These are phyloP conservation scores for Dinocampus coccinellae DNA, from an alignment of 2,888 invertebrate species.

Conservation along the genomic window DNA sequence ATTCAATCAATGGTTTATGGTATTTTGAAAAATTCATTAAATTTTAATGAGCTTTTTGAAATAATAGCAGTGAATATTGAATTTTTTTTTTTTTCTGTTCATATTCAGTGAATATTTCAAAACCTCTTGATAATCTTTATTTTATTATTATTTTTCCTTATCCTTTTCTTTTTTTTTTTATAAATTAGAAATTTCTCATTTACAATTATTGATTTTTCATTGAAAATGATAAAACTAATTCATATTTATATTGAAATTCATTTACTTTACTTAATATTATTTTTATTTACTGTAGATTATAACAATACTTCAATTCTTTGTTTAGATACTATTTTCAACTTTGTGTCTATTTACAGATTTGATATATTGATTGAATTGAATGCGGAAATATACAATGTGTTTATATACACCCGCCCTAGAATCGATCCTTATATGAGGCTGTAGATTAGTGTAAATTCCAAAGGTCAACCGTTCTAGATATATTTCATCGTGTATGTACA, in stretches of 20 bases:
- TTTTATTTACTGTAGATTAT: neutral
- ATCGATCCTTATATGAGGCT: slow-evolving; percentile 24
- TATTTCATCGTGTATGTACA: neutral
- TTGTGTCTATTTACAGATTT: neutral
- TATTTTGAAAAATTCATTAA: slow-evolving; percentile 7
- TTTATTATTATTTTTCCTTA: too few relatives aligned
- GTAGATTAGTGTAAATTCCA: slow-evolving; percentile 29
- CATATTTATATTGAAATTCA: neutral
- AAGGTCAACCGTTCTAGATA: slow-evolving; percentile 21
- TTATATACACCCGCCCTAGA: neutral
- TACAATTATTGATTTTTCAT: too few relatives aligned
- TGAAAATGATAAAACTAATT: too few relatives aligned
- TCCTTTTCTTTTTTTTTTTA: too few relatives aligned
- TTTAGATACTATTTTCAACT: neutral
- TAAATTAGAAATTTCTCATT: too few relatives aligned
- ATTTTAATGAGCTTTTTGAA: neutral
- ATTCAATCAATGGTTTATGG: neutral
- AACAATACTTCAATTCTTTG: neutral
- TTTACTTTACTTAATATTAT: neutral
- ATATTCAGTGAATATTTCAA: neutral
- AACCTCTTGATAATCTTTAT: too few relatives aligned
- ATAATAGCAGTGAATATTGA: neutral
- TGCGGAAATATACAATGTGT: neutral
- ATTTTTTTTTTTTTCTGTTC: neutral
- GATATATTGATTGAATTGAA: neutral